Base-by-base conservation (phyloP, 2,888 invertebrate genomes). In the Actias luna region DNA sequence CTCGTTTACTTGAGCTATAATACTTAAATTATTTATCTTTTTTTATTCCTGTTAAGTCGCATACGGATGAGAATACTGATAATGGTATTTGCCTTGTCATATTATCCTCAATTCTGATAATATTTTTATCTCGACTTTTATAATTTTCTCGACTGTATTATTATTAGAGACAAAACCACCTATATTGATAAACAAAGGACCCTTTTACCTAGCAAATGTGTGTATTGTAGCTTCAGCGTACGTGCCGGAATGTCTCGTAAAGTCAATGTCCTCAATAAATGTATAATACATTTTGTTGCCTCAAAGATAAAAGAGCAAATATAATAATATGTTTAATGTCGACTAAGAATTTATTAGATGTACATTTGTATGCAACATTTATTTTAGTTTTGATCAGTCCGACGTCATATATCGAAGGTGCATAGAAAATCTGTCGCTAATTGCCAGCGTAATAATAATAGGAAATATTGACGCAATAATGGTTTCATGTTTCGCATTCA, bases 11-110 rank as follows among this genome's bases (percentile, higher is more conserved):
- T 81, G 79, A 69, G 67, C 75, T 78, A 70, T 73, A 77, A 73
- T 77, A 75, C 79, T 79, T 79, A 80, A 80, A 84, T 84, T 80
- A 80, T 83, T 83, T 85, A 83, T 82, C 79, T 80, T 78, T 81
- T n/a, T 78, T 82, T 80, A 77, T 82, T 76, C 75, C 76, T 77
- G 77, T 80, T 78, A 79, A 75, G 71, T 77, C 73, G 72, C 73
- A 69, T 70, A 68, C 77, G 78, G 80, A 78, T 77, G 75, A 77
- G 70, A 74, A 72, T 63, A 67, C 67, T 74, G 77, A 80, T 79
- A 75, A 72, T 74, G 67, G 69, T 77, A 69, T 77, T 78, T 74
- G 68, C 64, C 67, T 46, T 61, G 16, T 55, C 16, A 42, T 55
- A 55, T 50, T 50, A 64, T 59, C 58, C 46, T 50, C 22, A 39